Evolutionary conservation across 2,797 vertebrate species (phyloP).

Genomic region (Prunella strophiata): DNA sequence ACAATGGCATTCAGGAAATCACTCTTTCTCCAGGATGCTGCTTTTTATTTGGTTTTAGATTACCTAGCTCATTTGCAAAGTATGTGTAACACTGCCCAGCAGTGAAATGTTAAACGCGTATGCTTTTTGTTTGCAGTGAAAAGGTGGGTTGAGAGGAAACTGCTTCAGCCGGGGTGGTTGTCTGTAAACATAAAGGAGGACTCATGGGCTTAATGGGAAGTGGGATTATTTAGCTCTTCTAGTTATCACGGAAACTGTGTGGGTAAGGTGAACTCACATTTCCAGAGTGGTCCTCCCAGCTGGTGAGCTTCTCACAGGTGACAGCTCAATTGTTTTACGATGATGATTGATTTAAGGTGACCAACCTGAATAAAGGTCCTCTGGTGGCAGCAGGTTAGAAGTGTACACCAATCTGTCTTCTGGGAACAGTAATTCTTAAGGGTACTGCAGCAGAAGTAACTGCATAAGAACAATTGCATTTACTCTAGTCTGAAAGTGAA

Average conservation of each 20-base stretch:
- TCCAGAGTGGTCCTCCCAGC: neutral
- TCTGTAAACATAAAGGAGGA: neutral
- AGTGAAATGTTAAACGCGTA: neutral
- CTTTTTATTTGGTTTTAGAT: neutral
- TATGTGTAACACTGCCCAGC: neutral
- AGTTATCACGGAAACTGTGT: neutral
- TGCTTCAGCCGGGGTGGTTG: neutral
- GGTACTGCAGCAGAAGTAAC: neutral
- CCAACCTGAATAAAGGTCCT: constrained; percentile 8
- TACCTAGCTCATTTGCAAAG: neutral
- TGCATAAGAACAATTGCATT: neutral
- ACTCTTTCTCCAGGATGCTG: neutral
- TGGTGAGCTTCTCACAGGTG: neutral
- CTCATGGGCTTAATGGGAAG: neutral
- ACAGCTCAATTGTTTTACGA: neutral
- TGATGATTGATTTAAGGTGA: constrained; percentile 8
- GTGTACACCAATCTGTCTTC: neutral
- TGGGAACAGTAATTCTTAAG: neutral
- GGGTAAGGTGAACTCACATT: neutral
- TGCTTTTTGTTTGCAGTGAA: neutral
- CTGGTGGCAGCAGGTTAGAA: constrained; percentile 21
- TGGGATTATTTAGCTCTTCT: neutral
- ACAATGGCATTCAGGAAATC: neutral
- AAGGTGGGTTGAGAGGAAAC: neutral
- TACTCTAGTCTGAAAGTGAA: neutral